These are phyloP conservation scores for Dione juno DNA, from an alignment of 2,888 invertebrate genomes.

Conservation along the genomic window DNA sequence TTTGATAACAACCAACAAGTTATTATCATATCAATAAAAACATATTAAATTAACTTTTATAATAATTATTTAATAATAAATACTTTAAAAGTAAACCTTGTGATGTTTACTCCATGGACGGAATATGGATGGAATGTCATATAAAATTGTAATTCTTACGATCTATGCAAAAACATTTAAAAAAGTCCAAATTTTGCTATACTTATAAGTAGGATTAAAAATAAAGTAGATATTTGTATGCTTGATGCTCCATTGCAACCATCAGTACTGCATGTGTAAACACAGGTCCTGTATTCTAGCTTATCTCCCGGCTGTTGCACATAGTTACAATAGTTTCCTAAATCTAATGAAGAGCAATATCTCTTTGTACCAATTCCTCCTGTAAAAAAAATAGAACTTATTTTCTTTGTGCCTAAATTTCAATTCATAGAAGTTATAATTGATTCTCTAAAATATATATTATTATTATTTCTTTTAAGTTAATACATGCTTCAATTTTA, in stretches of 20 bases:
- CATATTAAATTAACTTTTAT: neutral
- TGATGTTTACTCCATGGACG: slow-evolving; percentile 22
- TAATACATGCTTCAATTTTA: neutral
- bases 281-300: slow-evolving; percentile 92
- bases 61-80: neutral
- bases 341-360: slow-evolving; percentile 92
- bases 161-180: neutral
- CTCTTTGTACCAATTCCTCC: slow-evolving; percentile 95
- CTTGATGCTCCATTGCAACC: slow-evolving; percentile 89
- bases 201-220: slow-evolving; percentile 42
- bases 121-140: slow-evolving; percentile 24
- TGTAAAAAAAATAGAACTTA: slow-evolving; percentile 63
- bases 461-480: too few species aligned
- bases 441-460: too few species aligned
- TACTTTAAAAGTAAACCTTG: slow-evolving; percentile 5
- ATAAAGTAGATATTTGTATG: slow-evolving; percentile 52
- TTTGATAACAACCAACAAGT: too few species aligned
- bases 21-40: neutral
- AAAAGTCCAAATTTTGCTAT: slow-evolving; percentile 24
- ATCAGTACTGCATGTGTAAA: slow-evolving; percentile 92
- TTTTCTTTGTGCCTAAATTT: neutral
- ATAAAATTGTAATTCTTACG: slow-evolving; percentile 24
- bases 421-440: too few species aligned
- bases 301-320: slow-evolving; percentile 93
- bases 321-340: slow-evolving; percentile 95